phyloP scores from a whole-genome alignment of 2,113 vertebrate species.

The Myrmecobius fasciatus region DNA sequence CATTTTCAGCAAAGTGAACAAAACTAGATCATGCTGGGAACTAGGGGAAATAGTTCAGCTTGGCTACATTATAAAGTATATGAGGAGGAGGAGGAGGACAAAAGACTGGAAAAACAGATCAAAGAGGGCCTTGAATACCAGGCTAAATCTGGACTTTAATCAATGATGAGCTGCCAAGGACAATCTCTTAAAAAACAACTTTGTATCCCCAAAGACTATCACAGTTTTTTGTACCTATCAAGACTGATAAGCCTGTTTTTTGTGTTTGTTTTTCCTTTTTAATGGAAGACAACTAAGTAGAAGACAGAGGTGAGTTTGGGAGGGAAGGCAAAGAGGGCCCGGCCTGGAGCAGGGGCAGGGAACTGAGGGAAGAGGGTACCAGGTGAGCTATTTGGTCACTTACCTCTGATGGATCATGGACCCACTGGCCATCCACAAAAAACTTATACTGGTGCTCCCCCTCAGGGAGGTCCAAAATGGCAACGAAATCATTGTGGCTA shows the following conservation, averaged over 20 bases:
- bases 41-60: background rate
- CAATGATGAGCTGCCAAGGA: no score
- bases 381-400: conserved; percentile 7
- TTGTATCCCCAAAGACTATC: background rate
- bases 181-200: no score
- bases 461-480: conserved; percentile 96
- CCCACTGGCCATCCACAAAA: conserved; percentile 99
- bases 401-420: conserved; percentile 97
- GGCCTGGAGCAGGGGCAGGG: no score
- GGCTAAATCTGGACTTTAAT: background rate
- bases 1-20: background rate
- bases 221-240: background rate
- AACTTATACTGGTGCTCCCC: conserved; percentile 99
- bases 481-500: conserved; percentile 98
- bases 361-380: background rate
- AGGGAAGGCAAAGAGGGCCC: background rate
- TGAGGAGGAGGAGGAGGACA: background rate
- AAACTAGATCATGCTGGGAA: background rate
- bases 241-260: background rate
- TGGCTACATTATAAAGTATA: background rate
- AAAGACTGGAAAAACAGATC: background rate
- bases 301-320: background rate
- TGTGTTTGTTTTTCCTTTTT: background rate
- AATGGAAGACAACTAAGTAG: background rate
- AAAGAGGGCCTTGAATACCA: background rate